These are phyloP conservation scores for Acanthisitta chloris DNA, from an alignment of 2,113 vertebrate species.

Conservation along the genomic window DNA sequence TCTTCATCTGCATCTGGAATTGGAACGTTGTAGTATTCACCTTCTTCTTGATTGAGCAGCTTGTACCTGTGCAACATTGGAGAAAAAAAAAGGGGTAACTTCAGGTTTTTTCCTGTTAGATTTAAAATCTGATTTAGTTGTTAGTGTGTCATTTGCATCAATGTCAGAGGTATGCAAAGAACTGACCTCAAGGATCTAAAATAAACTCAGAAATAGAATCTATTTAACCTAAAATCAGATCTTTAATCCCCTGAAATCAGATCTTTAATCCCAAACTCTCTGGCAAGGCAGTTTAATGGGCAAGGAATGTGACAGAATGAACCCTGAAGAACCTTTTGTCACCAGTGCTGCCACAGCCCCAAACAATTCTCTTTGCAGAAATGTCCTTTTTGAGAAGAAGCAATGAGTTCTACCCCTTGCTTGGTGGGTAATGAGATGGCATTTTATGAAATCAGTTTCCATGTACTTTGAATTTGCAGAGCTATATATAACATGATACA, in stretches of 20 bases:
- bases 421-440: not conserved
- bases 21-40: conserved; percentile 95
- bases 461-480: not conserved
- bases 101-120: not conserved
- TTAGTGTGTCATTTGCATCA: not conserved
- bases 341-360: not conserved
- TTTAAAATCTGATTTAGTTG: not conserved
- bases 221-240: not conserved
- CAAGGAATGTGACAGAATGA: not conserved
- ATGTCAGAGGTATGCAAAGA: not conserved
- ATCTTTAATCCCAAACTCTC: not conserved
- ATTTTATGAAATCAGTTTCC: not conserved
- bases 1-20: conserved; percentile 92
- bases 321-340: not conserved
- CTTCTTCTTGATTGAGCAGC: conserved; percentile 92
- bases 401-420: not conserved
- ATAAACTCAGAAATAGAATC: not conserved
- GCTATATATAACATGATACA: conserved; percentile 37
- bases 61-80: conserved; percentile 83
- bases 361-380: not conserved
- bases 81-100: not conserved
- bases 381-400: not conserved
- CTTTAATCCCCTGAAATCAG: not conserved
- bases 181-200: not conserved
- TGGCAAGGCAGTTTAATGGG: not conserved